Evolutionary conservation across 53 echinoderm and acorn worm genomes (phyloP).

Genomic region (Pentamera pediparva): DNA sequence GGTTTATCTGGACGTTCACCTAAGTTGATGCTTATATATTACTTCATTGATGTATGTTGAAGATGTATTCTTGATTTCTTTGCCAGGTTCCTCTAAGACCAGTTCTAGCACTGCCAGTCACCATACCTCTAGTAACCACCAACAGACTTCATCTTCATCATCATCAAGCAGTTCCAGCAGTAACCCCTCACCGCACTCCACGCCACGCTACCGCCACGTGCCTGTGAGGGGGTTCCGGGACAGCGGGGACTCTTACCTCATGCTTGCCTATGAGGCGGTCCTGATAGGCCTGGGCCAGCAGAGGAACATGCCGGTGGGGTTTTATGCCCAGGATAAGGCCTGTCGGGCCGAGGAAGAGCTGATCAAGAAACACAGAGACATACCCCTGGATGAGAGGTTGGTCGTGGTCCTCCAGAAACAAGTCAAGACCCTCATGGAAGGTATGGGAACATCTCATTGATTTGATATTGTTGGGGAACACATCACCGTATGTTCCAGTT

Average conservation of each 20-base stretch:
- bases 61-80: not conserved
- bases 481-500: too few species aligned
- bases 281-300: constrained; percentile 94
- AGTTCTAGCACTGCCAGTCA: constrained; percentile 10
- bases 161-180: constrained; percentile 3
- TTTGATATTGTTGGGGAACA: too few species aligned
- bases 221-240: constrained; percentile 64
- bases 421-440: constrained; percentile 90
- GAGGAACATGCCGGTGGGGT: constrained; percentile 88
- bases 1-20: too few species aligned
- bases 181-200: not conserved
- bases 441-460: too few species aligned
- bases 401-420: constrained; percentile 91
- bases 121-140: constrained; percentile 18
- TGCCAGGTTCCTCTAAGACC: too few species aligned
- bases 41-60: not conserved
- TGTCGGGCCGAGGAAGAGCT: constrained; percentile 95
- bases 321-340: constrained; percentile 98
- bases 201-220: constrained; percentile 60
- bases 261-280: constrained; percentile 89
- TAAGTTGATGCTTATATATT: too few species aligned
- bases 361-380: constrained; percentile 84
- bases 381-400: constrained; percentile 76
- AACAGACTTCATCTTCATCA: too few species aligned
- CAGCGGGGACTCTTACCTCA: constrained; percentile 86